Percentiles rank a stretch among this genome's conserved stretches.
phyloP scores from a whole-genome alignment of 2,797 vertebrate species.

The Merluccius polli region DNA sequence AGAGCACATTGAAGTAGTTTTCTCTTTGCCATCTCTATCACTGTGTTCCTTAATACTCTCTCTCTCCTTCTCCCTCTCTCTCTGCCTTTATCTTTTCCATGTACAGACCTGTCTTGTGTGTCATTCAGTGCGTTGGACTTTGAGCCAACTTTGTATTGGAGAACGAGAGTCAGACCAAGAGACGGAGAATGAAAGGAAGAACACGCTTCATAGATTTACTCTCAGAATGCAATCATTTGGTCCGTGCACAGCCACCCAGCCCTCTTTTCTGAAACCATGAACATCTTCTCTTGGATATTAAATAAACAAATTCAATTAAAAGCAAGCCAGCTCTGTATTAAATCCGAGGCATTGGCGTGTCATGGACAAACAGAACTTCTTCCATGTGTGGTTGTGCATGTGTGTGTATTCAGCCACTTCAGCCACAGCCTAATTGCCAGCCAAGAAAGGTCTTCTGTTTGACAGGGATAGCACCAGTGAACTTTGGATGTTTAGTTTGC shows the following conservation, averaged over 20 bases:
- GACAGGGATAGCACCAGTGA: slow-evolving; percentile 6
- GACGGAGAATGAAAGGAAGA: not conserved
- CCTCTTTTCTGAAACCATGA: not conserved
- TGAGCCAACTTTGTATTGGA: slow-evolving; percentile 49
- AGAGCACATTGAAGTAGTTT: slow-evolving; percentile 61
- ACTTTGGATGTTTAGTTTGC: slow-evolving; percentile 2
- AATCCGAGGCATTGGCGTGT: slow-evolving; percentile 7
- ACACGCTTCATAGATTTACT: slow-evolving; percentile 3
- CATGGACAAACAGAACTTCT: not conserved
- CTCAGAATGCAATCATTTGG: slow-evolving; percentile 9
- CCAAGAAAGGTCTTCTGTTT: slow-evolving; percentile 24
- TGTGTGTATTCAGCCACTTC: slow-evolving; percentile 25
- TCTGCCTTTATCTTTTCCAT: slow-evolving; percentile 24
- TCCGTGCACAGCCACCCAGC: not conserved
- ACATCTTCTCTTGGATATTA: not conserved
- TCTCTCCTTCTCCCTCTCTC: not conserved
- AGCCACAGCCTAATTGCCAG: slow-evolving; percentile 19
- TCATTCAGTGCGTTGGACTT: slow-evolving; percentile 59
- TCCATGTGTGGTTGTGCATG: slow-evolving; percentile 14
- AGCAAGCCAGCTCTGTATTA: slow-evolving; percentile 1
- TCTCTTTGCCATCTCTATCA: slow-evolving; percentile 43
- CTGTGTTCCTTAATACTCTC: not conserved
- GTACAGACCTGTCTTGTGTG: slow-evolving; percentile 57
- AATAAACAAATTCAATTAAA: not conserved
- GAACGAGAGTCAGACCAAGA: not conserved